These are phyloP conservation scores for Diarsia dahlii DNA, from an alignment of 2,888 invertebrate species.

Conservation along the genomic window DNA sequence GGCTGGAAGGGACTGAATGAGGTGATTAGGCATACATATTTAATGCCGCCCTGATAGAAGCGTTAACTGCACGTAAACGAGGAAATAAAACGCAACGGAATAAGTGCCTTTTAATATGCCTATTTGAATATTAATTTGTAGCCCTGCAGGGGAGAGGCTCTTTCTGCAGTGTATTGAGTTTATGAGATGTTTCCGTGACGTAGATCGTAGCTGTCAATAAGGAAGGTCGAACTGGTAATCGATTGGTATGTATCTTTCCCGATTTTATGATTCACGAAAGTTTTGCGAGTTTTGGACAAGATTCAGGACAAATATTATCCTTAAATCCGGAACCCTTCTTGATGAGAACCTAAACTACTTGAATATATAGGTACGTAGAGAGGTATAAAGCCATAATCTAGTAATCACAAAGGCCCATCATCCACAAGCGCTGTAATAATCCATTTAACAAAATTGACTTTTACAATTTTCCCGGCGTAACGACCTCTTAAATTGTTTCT, in stretches of 20 bases:
- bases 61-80: conserved; percentile 55
- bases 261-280: neutral
- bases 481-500: conserved; percentile 37
- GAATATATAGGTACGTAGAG: neutral
- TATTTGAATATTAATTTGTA: conserved; percentile 44
- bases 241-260: neutral
- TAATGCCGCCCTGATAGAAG: conserved; percentile 52
- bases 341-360: neutral
- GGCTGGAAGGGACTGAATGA: conserved; percentile 36
- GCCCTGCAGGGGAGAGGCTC: neutral
- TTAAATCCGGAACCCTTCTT: neutral
- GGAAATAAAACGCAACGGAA: conserved; percentile 52
- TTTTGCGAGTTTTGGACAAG: neutral
- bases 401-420: conserved; percentile 32
- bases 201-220: neutral
- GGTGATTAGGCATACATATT: conserved; percentile 58
- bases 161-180: conserved; percentile 3
- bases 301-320: neutral
- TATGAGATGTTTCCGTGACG: neutral
- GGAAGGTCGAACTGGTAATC: neutral
- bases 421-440: conserved; percentile 30
- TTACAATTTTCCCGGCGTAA: conserved; percentile 41
- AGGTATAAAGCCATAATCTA: conserved; percentile 37
- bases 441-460: conserved; percentile 52
- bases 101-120: conserved; percentile 50